Evolutionary conservation across 2,113 vertebrate species (phyloP).

Genomic region (Gallinago paraguaiae): DNA sequence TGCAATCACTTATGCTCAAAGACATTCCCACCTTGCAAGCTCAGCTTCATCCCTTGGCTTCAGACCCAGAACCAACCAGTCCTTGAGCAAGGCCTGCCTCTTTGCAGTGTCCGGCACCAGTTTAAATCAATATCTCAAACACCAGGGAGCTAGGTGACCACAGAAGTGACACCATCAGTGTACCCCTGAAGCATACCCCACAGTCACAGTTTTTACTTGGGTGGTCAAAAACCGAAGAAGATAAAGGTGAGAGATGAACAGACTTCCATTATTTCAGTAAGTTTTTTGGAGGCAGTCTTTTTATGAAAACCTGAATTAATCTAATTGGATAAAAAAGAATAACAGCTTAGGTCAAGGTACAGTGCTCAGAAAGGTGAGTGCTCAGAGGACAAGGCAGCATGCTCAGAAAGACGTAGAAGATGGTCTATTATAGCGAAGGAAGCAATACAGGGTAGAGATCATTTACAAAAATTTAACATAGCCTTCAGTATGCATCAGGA

Average conservation of each 20-base stretch:
- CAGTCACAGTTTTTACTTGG: not conserved
- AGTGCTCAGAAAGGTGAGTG: not conserved
- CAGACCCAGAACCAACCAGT: not conserved
- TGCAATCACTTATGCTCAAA: not conserved
- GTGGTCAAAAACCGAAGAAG: not conserved
- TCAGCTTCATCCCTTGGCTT: constrained; percentile 19
- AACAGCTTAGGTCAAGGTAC: not conserved
- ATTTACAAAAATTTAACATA: not conserved
- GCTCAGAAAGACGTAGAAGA: not conserved
- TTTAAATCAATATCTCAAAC: not conserved
- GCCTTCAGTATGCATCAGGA: not conserved
- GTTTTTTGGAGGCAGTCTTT: not conserved
- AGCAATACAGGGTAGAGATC: not conserved
- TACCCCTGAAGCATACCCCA: not conserved
- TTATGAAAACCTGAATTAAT: not conserved
- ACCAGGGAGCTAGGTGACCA: not conserved
- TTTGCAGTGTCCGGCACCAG: not conserved
- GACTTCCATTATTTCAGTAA: not conserved
- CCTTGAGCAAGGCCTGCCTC: not conserved
- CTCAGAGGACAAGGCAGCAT: not conserved
- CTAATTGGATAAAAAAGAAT: not conserved
- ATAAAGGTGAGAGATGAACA: not conserved
- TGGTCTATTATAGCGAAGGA: not conserved
- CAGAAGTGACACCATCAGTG: not conserved
- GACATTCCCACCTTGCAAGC: constrained; percentile 17